phyloP scores from a whole-genome alignment of 2,888 invertebrate genomes.

The Acleris holmiana region DNA sequence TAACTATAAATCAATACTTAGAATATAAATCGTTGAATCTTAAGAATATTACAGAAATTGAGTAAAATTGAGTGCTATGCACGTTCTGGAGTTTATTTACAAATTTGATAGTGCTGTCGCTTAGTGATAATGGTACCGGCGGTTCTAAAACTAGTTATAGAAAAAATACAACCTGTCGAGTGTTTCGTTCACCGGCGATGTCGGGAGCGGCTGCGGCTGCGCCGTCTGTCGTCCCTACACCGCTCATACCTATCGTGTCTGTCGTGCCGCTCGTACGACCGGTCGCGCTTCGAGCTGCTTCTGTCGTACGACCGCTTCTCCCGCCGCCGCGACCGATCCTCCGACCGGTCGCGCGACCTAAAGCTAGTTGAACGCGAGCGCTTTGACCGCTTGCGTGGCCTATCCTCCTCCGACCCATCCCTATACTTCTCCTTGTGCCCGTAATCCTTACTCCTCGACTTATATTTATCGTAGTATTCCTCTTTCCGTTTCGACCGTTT shows the following conservation, averaged over 20 bases:
- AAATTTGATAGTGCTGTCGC: not conserved
- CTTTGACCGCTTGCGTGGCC: constrained; percentile 63
- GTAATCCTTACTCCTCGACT: constrained; percentile 63
- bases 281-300: constrained; percentile 52
- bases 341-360: constrained; percentile 57
- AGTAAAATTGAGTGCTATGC: not conserved
- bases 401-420: constrained; percentile 71
- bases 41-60: constrained; percentile 11
- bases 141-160: constrained; percentile 37
- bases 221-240: constrained; percentile 72
- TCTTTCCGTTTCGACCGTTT: constrained; percentile 60
- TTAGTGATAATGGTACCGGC: not conserved
- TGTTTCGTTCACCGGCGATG: constrained; percentile 74
- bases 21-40: constrained; percentile 3
- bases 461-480: constrained; percentile 63
- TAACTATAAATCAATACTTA: not conserved
- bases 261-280: constrained; percentile 57
- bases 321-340: constrained; percentile 58
- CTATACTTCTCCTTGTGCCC: constrained; percentile 66
- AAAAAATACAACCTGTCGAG: constrained; percentile 73
- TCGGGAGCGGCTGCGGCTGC: constrained; percentile 67
- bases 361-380: constrained; percentile 70
- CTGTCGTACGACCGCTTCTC: constrained; percentile 63
- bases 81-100: not conserved
- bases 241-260: constrained; percentile 78